A percentile compares a stretch with the other conserved stretches of the same genome.
Evolutionary conservation across 2,888 invertebrate genomes (phyloP).

Genomic region (Nysson spinosus): DNA sequence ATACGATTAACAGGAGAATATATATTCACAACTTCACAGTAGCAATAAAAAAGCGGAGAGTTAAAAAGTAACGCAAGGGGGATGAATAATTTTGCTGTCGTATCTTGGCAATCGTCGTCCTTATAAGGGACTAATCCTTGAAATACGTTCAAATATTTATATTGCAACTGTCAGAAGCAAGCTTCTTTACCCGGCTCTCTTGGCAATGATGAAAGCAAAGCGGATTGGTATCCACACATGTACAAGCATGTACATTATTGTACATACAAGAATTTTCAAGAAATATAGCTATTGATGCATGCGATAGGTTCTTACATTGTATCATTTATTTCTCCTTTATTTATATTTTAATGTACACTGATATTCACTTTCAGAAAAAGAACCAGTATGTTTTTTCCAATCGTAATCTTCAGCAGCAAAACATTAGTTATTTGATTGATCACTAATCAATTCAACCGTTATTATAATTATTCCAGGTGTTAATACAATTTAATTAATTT

Average conservation of each 20-base stretch:
- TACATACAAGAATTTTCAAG: conserved; percentile 53
- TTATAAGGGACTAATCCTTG: conserved; percentile 67
- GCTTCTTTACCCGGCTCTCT: conserved; percentile 50
- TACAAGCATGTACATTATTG: no score
- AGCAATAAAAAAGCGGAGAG: not conserved
- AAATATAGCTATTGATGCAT: conserved; percentile 60
- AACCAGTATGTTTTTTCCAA: no score
- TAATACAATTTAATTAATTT: no score
- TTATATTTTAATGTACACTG: conserved; percentile 57
- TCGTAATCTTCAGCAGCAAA: no score
- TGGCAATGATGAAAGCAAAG: conserved; percentile 38
- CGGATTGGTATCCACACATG: conserved; percentile 41
- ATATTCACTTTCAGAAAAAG: no score
- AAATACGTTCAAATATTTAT: conserved; percentile 71
- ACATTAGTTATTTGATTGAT: no score
- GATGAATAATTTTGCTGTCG: conserved; percentile 23
- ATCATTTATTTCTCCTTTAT: no score
- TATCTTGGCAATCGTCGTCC: conserved; percentile 48
- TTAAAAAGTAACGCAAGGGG: not conserved
- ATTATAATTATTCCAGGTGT: no score
- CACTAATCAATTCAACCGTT: no score
- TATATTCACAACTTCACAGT: not conserved
- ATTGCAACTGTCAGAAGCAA: conserved; percentile 65
- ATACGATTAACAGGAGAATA: no score
- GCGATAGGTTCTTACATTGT: no score